These are phyloP conservation scores for Hemiscyllium ocellatum DNA, from an alignment of 2,113 vertebrate genomes.

Conservation along the genomic window DNA sequence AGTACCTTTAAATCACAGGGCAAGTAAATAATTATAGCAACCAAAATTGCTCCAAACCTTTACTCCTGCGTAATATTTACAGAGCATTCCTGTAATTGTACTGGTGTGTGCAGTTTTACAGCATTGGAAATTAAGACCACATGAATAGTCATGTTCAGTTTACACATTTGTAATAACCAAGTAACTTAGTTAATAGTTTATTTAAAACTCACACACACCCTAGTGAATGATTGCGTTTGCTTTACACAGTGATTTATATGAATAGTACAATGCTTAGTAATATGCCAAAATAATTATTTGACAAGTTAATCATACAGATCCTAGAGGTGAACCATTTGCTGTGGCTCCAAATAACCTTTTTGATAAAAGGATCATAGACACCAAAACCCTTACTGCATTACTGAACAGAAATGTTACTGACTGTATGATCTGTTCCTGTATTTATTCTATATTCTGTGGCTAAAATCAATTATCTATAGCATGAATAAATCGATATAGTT, in stretches of 20 bases:
- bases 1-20: neutral
- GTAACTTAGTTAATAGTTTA: constrained; percentile 7
- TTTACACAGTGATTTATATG: neutral
- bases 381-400: neutral
- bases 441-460: neutral
- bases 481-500: neutral
- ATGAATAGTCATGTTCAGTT: neutral
- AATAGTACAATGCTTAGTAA: neutral
- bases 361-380: neutral
- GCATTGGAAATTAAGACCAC: neutral
- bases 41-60: neutral
- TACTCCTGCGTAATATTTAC: neutral
- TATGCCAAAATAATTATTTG: constrained; percentile 18
- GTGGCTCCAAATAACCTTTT: neutral
- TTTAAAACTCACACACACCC: neutral
- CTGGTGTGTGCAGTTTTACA: neutral
- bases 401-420: neutral
- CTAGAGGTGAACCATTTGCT: neutral
- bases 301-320: constrained; percentile 23
- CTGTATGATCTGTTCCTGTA: neutral
- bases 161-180: neutral
- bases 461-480: neutral
- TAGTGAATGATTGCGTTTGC: neutral
- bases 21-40: constrained; percentile 16
- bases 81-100: neutral